These are phyloP conservation scores for Xenopus borealis DNA, from an alignment of 2,113 vertebrate species.

Conservation along the genomic window DNA sequence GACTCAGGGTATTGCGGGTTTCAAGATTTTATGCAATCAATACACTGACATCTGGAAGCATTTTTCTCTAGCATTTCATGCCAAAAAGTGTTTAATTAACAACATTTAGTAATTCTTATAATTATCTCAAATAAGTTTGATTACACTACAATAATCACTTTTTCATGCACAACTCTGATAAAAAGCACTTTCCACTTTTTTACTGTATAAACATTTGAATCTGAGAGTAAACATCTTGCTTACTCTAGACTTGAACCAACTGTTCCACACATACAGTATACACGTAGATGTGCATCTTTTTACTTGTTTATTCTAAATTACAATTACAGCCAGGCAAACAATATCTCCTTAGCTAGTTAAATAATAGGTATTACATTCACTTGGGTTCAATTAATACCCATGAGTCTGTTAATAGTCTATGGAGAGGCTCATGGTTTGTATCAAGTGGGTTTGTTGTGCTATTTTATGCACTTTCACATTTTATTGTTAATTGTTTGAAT, in stretches of 20 bases:
- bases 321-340: neutral
- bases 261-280: too few species aligned
- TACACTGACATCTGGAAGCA: slow-evolving; percentile 69
- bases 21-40: slow-evolving; percentile 67
- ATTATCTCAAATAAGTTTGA: slow-evolving; percentile 60
- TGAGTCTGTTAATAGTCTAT: too few species aligned
- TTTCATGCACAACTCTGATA: slow-evolving; percentile 52
- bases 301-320: slow-evolving; percentile 9
- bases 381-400: too few species aligned
- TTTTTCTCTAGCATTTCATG: slow-evolving; percentile 61
- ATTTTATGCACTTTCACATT: too few species aligned
- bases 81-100: slow-evolving; percentile 59
- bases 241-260: slow-evolving; percentile 32
- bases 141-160: slow-evolving; percentile 62
- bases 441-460: too few species aligned
- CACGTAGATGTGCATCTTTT: neutral
- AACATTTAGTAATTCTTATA: slow-evolving; percentile 54
- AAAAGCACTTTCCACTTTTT: slow-evolving; percentile 27
- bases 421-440: too few species aligned
- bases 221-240: slow-evolving; percentile 41
- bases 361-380: too few species aligned
- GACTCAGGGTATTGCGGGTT: slow-evolving; percentile 58
- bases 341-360: neutral
- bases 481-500: too few species aligned
- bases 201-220: slow-evolving; percentile 59